These are phyloP conservation scores for Ecliptopera silaceata DNA, from an alignment of 2,888 invertebrate species.

Conservation along the genomic window DNA sequence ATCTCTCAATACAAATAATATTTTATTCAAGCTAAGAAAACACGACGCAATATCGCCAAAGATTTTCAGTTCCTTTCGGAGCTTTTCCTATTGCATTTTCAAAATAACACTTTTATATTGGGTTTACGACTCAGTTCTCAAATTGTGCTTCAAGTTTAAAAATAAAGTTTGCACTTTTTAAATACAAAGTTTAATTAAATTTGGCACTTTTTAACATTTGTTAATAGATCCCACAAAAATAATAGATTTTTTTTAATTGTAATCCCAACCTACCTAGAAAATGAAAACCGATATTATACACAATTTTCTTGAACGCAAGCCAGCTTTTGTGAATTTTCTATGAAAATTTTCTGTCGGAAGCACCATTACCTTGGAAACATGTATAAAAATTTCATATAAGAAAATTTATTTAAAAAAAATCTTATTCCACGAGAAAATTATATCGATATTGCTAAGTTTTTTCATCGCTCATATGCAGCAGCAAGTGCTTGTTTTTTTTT, in stretches of 20 bases:
- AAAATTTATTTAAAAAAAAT: slow-evolving; percentile 1
- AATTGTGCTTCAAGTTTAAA: slow-evolving; percentile 31
- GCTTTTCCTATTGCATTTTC: slow-evolving; percentile 1
- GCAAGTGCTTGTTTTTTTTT: too few species aligned
- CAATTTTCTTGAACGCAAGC: slow-evolving; percentile 20
- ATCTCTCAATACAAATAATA: neutral
- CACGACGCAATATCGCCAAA: neutral
- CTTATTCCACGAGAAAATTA: slow-evolving; percentile 4
- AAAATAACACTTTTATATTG: slow-evolving; percentile 12
- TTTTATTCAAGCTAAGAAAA: neutral
- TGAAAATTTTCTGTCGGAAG: slow-evolving; percentile 29
- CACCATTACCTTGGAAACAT: slow-evolving; percentile 4
- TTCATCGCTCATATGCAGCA: too few species aligned
- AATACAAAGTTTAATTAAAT: too few species aligned
- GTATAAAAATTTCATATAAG: slow-evolving; percentile 9
- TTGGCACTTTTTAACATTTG: too few species aligned
- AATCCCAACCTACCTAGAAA: slow-evolving; percentile 13
- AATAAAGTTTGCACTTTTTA: slow-evolving; percentile 18
- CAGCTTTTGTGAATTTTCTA: slow-evolving; percentile 36
- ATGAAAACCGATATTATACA: slow-evolving; percentile 19
- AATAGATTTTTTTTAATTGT: neutral
- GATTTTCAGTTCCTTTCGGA: neutral
- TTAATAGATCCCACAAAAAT: too few species aligned
- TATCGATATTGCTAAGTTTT: neutral
- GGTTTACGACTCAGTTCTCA: slow-evolving; percentile 16